Evolutionary conservation across 2,113 vertebrate genomes (phyloP).

Genomic region (Perca flavescens): DNA sequence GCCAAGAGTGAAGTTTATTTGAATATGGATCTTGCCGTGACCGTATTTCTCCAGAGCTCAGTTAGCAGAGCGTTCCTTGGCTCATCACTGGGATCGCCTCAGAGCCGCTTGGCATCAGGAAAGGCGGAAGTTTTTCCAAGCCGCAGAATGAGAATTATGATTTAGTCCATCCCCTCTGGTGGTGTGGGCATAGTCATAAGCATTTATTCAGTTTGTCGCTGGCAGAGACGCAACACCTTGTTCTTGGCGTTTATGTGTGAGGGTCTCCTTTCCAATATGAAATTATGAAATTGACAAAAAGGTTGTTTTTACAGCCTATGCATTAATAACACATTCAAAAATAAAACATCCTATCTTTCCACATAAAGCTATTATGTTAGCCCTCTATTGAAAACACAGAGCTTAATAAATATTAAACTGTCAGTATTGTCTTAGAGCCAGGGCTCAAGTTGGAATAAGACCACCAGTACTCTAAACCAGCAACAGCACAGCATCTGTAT

Average conservation of each 20-base stretch:
- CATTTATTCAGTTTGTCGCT: slow-evolving; percentile 75
- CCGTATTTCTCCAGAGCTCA: slow-evolving; percentile 82
- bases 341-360: slow-evolving; percentile 56
- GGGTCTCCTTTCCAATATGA: slow-evolving; percentile 75
- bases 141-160: slow-evolving; percentile 77
- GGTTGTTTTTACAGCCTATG: slow-evolving; percentile 63
- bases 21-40: slow-evolving; percentile 82
- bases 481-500: slow-evolving; percentile 33
- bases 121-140: slow-evolving; percentile 79
- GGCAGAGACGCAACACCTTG: slow-evolving; percentile 68
- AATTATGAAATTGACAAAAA: slow-evolving; percentile 69
- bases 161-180: slow-evolving; percentile 76
- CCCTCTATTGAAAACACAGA: slow-evolving; percentile 25
- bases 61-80: slow-evolving; percentile 80
- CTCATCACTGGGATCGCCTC: slow-evolving; percentile 79
- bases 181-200: slow-evolving; percentile 79
- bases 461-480: slow-evolving; percentile 17
- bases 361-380: slow-evolving; percentile 36
- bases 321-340: slow-evolving; percentile 68
- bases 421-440: slow-evolving; percentile 8
- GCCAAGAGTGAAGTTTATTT: slow-evolving; percentile 86
- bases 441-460: slow-evolving; percentile 17
- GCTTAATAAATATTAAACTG: slow-evolving; percentile 42
- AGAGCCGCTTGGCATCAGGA: slow-evolving; percentile 74
- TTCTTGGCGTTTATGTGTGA: slow-evolving; percentile 57